These are phyloP conservation scores for Excalfactoria chinensis DNA, from an alignment of 2,113 vertebrate genomes.

Conservation along the genomic window DNA sequence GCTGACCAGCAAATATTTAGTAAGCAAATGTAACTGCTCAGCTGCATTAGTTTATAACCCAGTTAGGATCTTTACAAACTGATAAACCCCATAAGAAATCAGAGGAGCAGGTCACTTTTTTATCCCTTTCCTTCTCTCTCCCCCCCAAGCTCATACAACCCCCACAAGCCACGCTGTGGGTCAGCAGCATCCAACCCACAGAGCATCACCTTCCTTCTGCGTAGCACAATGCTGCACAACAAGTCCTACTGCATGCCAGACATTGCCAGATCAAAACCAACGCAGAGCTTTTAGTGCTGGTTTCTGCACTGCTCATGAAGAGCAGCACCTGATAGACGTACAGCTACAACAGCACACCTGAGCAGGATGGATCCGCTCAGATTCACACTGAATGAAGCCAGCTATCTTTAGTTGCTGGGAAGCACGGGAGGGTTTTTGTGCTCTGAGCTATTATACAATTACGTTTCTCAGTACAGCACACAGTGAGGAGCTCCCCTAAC, in stretches of 20 bases:
- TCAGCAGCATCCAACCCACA: neutral
- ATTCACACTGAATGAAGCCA: neutral
- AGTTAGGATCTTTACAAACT: neutral
- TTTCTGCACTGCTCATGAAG: neutral
- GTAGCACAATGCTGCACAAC: fast-evolving
- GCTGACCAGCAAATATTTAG: fast-evolving
- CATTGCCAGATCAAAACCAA: neutral
- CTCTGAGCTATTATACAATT: neutral
- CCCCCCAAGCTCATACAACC: neutral
- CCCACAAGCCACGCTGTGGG: neutral
- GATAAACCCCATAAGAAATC: neutral
- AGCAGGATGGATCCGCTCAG: neutral
- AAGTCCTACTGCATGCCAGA: neutral
- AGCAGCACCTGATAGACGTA: neutral
- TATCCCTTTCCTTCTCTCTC: neutral
- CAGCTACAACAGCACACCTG: neutral
- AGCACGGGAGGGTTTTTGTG: neutral
- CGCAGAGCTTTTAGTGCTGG: fast-evolving
- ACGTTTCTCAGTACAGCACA: neutral
- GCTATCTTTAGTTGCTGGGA: neutral
- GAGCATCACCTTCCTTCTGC: fast-evolving
- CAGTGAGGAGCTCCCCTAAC: constrained; percentile 37
- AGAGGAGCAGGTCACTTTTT: fast-evolving
- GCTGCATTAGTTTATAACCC: neutral
- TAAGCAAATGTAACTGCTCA: neutral